Conservation (phyloP, 1,140 invertebrate species). For the Tenebrio molitor region DNA sequence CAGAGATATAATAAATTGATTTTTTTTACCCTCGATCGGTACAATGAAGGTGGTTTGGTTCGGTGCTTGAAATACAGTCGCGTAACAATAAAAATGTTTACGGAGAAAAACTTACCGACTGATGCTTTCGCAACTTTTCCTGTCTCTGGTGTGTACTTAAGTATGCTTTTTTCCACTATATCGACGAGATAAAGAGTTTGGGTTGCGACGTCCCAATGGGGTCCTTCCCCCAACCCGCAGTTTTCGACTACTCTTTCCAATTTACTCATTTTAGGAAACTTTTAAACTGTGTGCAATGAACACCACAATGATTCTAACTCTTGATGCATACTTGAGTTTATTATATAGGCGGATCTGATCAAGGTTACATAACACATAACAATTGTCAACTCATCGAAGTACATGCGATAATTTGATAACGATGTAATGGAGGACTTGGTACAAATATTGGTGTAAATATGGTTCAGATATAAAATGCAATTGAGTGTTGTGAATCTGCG, state of each 20-base stretch:
- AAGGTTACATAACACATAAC: too few relatives aligned
- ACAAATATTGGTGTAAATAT: too few relatives aligned
- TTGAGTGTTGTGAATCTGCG: too few relatives aligned
- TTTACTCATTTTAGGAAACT: too few relatives aligned
- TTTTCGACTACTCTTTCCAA: slow-evolving; percentile 54
- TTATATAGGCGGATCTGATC: too few relatives aligned
- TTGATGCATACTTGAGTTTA: too few relatives aligned
- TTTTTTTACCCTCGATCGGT: slow-evolving; percentile 73
- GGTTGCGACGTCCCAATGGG: slow-evolving; percentile 75
- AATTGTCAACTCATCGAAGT: too few relatives aligned
- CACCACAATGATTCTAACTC: too few relatives aligned
- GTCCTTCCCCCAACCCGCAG: slow-evolving; percentile 71
- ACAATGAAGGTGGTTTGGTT: slow-evolving; percentile 69
- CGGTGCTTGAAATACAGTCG: neutral
- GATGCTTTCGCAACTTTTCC: slow-evolving; percentile 48
- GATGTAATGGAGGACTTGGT: too few relatives aligned
- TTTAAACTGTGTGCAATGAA: too few relatives aligned
- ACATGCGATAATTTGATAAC: too few relatives aligned
- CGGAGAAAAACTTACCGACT: slow-evolving; percentile 43
- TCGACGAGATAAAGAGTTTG: slow-evolving; percentile 78
- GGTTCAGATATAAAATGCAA: too few relatives aligned
- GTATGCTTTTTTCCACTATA: slow-evolving; percentile 69
- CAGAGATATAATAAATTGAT: slow-evolving; percentile 76
- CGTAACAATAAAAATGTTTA: neutral
- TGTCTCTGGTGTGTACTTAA: slow-evolving; percentile 52